These are phyloP conservation scores for Enteromius treurensis DNA, from an alignment of 2,797 vertebrate genomes.

Conservation along the genomic window DNA sequence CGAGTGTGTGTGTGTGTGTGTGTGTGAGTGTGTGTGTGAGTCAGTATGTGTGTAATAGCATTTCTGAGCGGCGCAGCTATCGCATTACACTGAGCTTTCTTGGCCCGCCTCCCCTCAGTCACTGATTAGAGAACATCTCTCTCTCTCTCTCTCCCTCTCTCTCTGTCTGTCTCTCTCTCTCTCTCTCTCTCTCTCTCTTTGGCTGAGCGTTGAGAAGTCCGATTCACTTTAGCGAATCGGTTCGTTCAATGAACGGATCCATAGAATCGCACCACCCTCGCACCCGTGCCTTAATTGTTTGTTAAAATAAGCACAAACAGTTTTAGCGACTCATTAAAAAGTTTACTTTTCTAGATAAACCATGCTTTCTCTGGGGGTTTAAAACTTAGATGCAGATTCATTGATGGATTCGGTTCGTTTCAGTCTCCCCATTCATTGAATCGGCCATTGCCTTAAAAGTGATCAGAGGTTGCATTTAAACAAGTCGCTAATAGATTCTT, in stretches of 20 bases:
- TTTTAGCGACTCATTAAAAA: not conserved
- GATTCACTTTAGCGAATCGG: not conserved
- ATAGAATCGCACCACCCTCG: not conserved
- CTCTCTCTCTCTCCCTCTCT: constrained; percentile 37
- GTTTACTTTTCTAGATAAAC: not conserved
- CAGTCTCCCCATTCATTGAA: too few relatives aligned
- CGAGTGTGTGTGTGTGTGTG: constrained; percentile 36
- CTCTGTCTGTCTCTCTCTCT: not conserved
- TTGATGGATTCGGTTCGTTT: not conserved
- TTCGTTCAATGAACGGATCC: not conserved
- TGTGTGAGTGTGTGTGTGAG: constrained; percentile 48
- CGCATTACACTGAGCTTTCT: constrained; percentile 84
- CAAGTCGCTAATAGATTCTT: not conserved
- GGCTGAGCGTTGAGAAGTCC: not conserved
- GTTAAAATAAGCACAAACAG: not conserved
- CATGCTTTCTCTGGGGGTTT: not conserved
- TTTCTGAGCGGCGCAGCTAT: constrained; percentile 81
- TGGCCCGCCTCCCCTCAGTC: constrained; percentile 81
- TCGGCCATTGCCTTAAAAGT: not conserved
- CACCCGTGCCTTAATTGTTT: too few relatives aligned
- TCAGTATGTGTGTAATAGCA: constrained; percentile 73
- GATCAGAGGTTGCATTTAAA: not conserved
- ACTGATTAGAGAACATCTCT: constrained; percentile 72
- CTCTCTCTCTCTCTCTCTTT: constrained; percentile 14
- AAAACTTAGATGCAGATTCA: not conserved